These are phyloP conservation scores for Hesperia comma DNA, from an alignment of 2,888 invertebrate species.

Conservation along the genomic window DNA sequence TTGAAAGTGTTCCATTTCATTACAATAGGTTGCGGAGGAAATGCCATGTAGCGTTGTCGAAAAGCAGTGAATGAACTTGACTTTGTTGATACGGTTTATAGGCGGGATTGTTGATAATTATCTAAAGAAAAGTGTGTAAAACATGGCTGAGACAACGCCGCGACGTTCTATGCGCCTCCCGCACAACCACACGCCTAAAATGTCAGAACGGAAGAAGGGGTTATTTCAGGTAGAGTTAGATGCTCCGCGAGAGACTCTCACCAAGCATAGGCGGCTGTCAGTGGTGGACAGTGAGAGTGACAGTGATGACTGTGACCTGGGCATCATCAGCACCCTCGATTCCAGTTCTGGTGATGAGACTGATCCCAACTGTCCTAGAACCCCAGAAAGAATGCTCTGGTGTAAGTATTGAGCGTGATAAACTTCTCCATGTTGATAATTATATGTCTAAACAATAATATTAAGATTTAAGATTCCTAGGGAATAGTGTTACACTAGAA, in stretches of 20 bases:
- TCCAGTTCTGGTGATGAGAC: conserved; percentile 78
- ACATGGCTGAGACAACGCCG: conserved; percentile 73
- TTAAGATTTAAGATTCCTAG: too few species aligned
- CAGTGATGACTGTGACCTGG: conserved; percentile 82
- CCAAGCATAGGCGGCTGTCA: conserved; percentile 70
- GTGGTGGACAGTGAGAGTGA: conserved; percentile 78
- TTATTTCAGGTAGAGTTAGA: conserved; percentile 77
- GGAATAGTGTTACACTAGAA: too few species aligned
- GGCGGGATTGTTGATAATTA: conserved; percentile 38
- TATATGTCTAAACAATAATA: too few species aligned
- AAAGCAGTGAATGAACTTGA: conserved; percentile 43
- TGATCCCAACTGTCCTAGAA: conserved; percentile 57
- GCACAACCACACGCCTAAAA: conserved; percentile 81
- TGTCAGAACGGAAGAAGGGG: conserved; percentile 86
- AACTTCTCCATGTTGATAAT: too few species aligned
- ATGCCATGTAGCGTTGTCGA: conserved; percentile 28
- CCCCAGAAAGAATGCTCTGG: conserved; percentile 65
- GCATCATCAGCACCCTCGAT: conserved; percentile 83
- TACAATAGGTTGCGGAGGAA: neutral
- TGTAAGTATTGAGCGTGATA: conserved; percentile 59
- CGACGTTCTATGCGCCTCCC: conserved; percentile 68
- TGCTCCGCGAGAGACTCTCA: conserved; percentile 64
- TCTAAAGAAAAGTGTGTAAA: conserved; percentile 46
- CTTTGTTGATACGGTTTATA: conserved; percentile 49
- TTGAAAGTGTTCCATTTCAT: conserved; percentile 15